Conservation (phyloP, 1,140 invertebrate genomes). For the Stegodyphus dumicola region DNA sequence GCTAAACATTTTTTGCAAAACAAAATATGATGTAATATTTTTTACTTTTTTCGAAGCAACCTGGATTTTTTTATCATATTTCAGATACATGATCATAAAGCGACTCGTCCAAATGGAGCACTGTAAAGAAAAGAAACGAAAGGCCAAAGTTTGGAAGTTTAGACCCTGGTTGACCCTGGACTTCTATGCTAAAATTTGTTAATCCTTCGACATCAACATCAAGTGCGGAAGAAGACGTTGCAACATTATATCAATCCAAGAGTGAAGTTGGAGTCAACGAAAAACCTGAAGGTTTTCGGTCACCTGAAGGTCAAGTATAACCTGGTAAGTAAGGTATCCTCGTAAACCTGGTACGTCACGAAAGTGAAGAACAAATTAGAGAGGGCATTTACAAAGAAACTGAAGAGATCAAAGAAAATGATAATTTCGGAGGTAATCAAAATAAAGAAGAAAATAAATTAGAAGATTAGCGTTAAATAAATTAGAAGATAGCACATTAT, state of each 20-base stretch:
- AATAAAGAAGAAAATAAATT: constrained; percentile 4
- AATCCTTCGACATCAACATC: not conserved
- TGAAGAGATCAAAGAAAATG: constrained; percentile 1
- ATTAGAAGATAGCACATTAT: not conserved
- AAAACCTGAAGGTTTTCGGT: not conserved
- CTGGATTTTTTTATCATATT: not conserved
- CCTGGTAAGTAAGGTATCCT: not conserved
- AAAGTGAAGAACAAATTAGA: too few species aligned
- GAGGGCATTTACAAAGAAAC: not conserved
- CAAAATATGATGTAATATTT: not conserved
- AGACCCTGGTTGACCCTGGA: not conserved
- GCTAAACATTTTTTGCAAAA: too few species aligned
- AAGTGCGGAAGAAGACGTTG: not conserved
- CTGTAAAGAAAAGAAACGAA: not conserved
- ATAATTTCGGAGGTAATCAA: constrained; percentile 4
- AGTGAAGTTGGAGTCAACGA: not conserved
- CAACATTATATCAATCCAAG: constrained; percentile 2
- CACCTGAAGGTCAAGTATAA: not conserved
- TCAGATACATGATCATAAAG: not conserved
- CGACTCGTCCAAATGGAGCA: not conserved
- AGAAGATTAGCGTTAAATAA: too few species aligned
- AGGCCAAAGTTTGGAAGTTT: not conserved
- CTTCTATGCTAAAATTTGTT: not conserved
- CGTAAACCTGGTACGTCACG: not conserved
- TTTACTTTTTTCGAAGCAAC: not conserved